A percentile compares a stretch with the other conserved stretches of the same genome.
These are phyloP conservation scores for Cyprinodon tularosa DNA, from an alignment of 2,113 vertebrate species.

Conservation along the genomic window DNA sequence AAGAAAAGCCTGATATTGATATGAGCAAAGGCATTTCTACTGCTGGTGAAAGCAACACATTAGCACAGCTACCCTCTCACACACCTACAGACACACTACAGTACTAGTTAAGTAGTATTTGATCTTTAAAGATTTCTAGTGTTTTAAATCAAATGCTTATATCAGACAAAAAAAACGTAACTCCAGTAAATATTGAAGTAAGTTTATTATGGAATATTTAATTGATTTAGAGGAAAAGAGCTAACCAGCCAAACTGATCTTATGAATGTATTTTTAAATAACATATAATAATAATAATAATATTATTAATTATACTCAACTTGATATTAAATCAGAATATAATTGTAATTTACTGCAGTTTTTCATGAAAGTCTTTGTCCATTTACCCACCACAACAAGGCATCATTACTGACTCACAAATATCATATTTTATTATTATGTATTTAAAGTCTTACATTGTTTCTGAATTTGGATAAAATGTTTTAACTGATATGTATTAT, in stretches of 20 bases:
- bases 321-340: background rate
- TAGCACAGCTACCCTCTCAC: constrained; percentile 9
- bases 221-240: background rate
- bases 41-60: constrained; percentile 49
- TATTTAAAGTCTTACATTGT: no score
- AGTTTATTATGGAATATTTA: background rate
- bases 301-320: no score
- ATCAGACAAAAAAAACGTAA: background rate
- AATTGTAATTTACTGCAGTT: background rate
- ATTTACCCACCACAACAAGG: background rate
- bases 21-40: constrained; percentile 22
- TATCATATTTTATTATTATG: no score
- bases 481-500: no score
- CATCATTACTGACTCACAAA: background rate
- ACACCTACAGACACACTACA: background rate
- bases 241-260: background rate
- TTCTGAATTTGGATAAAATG: no score
- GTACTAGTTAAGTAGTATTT: background rate
- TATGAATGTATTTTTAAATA: background rate
- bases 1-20: constrained; percentile 56
- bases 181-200: background rate
- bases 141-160: background rate
- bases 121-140: background rate
- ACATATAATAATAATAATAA: no score
- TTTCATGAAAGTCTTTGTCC: background rate